Evolutionary conservation across 2,797 vertebrate species (phyloP).

Genomic region (Hippopotamyrus pictus): DNA sequence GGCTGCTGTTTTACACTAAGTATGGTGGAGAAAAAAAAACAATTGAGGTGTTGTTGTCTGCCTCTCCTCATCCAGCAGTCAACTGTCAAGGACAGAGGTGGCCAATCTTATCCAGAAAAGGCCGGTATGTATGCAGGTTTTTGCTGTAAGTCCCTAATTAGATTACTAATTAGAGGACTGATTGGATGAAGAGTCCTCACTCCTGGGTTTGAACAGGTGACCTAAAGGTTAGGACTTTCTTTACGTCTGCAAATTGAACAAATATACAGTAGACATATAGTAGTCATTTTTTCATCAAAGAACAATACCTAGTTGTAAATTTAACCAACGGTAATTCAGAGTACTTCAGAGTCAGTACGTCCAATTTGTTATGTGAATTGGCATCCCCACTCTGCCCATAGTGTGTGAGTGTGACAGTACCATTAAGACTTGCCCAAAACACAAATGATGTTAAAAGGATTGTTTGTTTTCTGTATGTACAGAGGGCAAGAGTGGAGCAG

Average conservation of each 20-base stretch:
- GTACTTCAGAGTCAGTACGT: background rate
- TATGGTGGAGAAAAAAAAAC: background rate
- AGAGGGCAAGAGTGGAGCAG: constrained; percentile 23
- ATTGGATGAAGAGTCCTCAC: background rate
- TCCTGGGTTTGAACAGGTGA: background rate
- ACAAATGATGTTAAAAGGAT: background rate
- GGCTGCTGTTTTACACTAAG: background rate
- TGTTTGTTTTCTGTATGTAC: background rate
- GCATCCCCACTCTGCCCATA: background rate
- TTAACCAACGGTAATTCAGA: background rate
- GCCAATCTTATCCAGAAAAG: background rate
- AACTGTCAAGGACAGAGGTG: background rate
- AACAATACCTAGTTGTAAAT: background rate
- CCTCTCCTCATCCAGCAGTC: background rate
- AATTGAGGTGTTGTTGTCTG: background rate
- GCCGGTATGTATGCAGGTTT: background rate
- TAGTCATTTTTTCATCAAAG: background rate
- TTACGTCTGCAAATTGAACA: background rate
- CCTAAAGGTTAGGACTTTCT: background rate
- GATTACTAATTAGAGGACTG: background rate
- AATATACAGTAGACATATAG: background rate
- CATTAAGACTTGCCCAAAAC: background rate
- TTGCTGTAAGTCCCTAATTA: background rate
- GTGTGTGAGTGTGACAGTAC: background rate
- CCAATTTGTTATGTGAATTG: background rate